phyloP scores from a whole-genome alignment of 2,888 invertebrate species.

The Coenonympha glycerion region DNA sequence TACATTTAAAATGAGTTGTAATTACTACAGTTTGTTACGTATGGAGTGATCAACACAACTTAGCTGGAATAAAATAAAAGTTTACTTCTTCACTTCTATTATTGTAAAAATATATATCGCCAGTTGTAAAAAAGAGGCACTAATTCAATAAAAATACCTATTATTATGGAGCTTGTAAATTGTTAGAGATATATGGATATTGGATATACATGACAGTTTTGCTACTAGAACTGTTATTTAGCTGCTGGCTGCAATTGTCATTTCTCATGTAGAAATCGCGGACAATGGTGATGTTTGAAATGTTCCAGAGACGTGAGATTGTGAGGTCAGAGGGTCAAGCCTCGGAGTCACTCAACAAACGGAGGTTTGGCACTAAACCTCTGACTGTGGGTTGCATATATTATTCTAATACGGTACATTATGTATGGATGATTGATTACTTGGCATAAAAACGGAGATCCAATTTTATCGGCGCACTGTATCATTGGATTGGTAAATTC shows the following conservation, averaged over 20 bases:
- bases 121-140: background rate
- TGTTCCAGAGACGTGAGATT: conserved; percentile 51
- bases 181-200: background rate
- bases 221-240: background rate
- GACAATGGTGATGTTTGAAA: conserved; percentile 32
- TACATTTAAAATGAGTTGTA: background rate
- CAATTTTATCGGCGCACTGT: background rate
- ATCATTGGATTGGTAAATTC: too few relatives aligned
- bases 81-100: too few relatives aligned
- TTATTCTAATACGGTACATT: conserved; percentile 15
- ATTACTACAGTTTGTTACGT: too few relatives aligned
- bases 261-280: conserved; percentile 19
- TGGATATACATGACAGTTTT: background rate
- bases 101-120: too few relatives aligned
- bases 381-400: conserved; percentile 16
- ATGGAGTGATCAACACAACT: too few relatives aligned
- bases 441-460: background rate
- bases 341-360: conserved; percentile 44
- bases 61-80: too few relatives aligned
- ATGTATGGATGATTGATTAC: conserved; percentile 17
- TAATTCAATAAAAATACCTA: too few relatives aligned
- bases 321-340: conserved; percentile 57
- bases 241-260: conserved; percentile 19
- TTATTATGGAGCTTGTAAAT: too few relatives aligned
- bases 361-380: conserved; percentile 41